phyloP scores from a whole-genome alignment of 2,797 vertebrate species.

The Trachurus trachurus region DNA sequence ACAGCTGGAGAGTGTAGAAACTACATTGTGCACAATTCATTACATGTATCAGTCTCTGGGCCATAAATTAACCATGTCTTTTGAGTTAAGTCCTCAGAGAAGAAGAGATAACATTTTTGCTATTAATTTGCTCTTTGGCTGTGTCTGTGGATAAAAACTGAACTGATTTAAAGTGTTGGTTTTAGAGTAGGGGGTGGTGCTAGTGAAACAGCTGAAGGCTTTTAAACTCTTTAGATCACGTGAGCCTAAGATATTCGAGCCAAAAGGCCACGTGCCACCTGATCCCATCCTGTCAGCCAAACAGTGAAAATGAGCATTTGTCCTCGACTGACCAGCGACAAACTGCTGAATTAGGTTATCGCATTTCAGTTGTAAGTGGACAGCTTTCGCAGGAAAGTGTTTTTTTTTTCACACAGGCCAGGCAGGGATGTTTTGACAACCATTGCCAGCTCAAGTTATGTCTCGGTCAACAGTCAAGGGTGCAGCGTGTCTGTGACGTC shows the following conservation, averaged over 20 bases:
- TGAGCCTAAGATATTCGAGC: background rate
- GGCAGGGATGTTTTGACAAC: background rate
- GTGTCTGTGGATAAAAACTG: background rate
- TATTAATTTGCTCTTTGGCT: background rate
- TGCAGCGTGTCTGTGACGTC: slow-evolving; percentile 7
- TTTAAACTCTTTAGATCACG: background rate
- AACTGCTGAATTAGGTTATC: background rate
- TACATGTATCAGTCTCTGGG: background rate
- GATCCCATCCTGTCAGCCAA: background rate
- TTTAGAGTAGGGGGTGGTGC: background rate
- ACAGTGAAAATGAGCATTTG: background rate
- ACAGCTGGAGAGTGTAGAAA: background rate
- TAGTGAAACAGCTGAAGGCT: background rate
- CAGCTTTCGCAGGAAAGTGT: background rate
- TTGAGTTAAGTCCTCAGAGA: background rate
- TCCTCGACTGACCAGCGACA: background rate
- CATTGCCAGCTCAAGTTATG: background rate
- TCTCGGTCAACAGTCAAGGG: background rate
- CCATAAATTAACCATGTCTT: background rate
- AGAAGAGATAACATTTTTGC: background rate
- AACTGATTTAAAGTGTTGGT: background rate
- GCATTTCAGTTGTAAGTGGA: background rate
- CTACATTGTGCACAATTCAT: background rate
- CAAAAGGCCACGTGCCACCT: background rate
- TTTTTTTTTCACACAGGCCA: background rate